These are phyloP conservation scores for Myotis lucifugus DNA, from an alignment of 2,113 vertebrate species.

Conservation along the genomic window DNA sequence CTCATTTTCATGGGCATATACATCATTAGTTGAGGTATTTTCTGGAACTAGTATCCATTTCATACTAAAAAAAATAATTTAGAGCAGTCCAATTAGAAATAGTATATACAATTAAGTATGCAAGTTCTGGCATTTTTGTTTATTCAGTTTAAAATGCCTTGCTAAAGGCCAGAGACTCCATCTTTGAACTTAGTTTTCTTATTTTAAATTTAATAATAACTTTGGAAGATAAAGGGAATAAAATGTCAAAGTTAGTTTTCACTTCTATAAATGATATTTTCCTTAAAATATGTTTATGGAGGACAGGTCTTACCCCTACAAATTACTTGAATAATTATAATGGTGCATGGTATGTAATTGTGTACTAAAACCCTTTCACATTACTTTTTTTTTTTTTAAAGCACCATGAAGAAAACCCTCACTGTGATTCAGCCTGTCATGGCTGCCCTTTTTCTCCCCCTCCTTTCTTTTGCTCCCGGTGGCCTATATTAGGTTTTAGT, in stretches of 20 bases:
- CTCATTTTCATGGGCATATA: background rate
- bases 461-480: background rate
- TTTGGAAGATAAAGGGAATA: constrained; percentile 41
- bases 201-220: constrained; percentile 44
- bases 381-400: background rate
- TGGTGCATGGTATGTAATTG: background rate
- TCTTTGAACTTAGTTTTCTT: constrained; percentile 15
- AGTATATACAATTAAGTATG: constrained; percentile 1
- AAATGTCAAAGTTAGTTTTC: constrained; percentile 15
- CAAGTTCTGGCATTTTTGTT: constrained; percentile 1
- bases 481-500: background rate
- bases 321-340: background rate
- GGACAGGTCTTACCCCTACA: background rate
- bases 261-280: constrained; percentile 11
- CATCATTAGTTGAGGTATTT: background rate
- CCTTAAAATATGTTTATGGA: background rate
- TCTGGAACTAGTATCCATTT: background rate
- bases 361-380: background rate
- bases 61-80: background rate
- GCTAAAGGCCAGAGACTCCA: background rate
- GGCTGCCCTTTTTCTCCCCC: background rate
- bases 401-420: background rate
- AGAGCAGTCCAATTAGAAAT: background rate
- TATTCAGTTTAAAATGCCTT: constrained; percentile 31
- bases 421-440: background rate